phyloP scores from a whole-genome alignment of 2,888 invertebrate species.

The Osmoderma eremita region DNA sequence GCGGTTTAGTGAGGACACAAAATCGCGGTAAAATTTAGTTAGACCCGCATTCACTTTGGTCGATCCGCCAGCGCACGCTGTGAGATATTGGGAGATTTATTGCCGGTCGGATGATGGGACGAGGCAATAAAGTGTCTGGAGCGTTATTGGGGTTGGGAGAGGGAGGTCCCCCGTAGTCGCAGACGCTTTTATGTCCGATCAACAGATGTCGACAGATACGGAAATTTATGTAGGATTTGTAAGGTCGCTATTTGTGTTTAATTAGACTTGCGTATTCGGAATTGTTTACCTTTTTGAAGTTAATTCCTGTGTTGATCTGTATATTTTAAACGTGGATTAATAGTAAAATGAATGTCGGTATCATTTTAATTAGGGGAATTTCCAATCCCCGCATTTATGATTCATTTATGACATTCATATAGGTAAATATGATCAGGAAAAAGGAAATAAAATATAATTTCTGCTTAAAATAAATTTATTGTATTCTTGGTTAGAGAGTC shows the following conservation, averaged over 20 bases:
- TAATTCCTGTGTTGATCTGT: too few relatives aligned
- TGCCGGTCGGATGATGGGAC: constrained; percentile 4
- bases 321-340: too few relatives aligned
- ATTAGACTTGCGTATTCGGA: neutral
- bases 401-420: too few relatives aligned
- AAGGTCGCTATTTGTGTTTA: neutral
- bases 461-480: too few relatives aligned
- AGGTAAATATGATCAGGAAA: too few relatives aligned
- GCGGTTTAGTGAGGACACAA: neutral
- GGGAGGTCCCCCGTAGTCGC: constrained; percentile 1
- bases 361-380: too few relatives aligned
- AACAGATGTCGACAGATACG: constrained; percentile 33
- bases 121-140: constrained; percentile 11
- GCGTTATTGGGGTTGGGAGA: neutral
- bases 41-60: neutral
- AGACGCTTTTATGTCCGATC: constrained; percentile 31
- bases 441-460: too few relatives aligned
- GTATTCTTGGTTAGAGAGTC: too few relatives aligned
- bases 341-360: too few relatives aligned
- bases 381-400: too few relatives aligned
- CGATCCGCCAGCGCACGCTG: neutral
- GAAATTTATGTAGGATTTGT: neutral
- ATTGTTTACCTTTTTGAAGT: too few relatives aligned
- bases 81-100: constrained; percentile 22
- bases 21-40: constrained; percentile 2